Base-by-base conservation (phyloP, 1,140 invertebrate genomes). In the Drosophila ambigua region DNA sequence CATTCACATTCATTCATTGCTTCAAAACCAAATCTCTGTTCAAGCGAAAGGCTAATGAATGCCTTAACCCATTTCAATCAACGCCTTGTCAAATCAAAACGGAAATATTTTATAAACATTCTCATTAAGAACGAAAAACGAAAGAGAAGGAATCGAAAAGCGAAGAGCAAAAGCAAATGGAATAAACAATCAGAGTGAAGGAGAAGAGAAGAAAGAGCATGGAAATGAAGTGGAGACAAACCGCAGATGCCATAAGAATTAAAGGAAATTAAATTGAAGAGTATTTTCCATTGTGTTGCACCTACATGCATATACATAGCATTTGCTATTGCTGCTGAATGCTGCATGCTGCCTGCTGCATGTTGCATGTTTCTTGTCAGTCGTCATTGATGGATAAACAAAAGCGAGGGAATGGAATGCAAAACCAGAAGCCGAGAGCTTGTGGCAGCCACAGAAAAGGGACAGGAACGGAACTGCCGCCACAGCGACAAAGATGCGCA, bases 91-190 rank as follows among this genome's bases (percentile, higher is more conserved):
- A 83, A 79, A 82, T 79, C 78, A 76, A 61, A 82, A 58, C 78
- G 78, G 83, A 87, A 82, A 87, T 87, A 88, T 88, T 87, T 88
- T 88, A 78, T 87, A 88, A 88, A 87, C 83, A 88, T 82, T 72
- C 87, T 73, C 73, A 74, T 73, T 68, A 68, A 69, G 43, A 62
- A 75, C 9, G 39, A 43, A 58, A 5, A 20, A 13, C 23, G 5
- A 52, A 26, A 49, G 6, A 44, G 35, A 7, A 2, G 11, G 44
- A 2, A 5, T 15, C 31, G 57, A 57, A 48, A 59, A 49, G 11
- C 52, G 16, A 28, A 39, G 20, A 41, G 43, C 8, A 41, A 45
- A 44, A 44, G 16, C 55, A 54, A 64, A 65, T 64, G 24, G 53
- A 58, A 46, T 16, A 28, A 60, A 69, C 46, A 75, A 67, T 41